Evolutionary conservation across 2,113 vertebrate genomes (phyloP).

Genomic region (Enhydra lutris): DNA sequence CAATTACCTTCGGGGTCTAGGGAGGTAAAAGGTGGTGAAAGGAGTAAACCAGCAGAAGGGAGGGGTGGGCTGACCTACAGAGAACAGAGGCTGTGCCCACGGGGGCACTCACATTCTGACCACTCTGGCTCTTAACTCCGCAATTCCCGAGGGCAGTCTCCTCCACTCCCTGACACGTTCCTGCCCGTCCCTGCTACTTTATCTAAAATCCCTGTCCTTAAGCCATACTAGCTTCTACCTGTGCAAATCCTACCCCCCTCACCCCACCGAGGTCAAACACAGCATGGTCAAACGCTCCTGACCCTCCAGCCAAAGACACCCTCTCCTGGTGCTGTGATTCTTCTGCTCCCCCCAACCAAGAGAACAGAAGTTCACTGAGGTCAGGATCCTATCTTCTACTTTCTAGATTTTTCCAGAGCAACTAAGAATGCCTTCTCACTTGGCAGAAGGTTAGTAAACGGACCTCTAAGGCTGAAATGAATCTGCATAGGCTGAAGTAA

Average conservation of each 20-base stretch:
- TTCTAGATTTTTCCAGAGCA: not conserved
- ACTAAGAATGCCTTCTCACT: not conserved
- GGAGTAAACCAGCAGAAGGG: not conserved
- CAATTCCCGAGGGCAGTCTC: not conserved
- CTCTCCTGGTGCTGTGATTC: not conserved
- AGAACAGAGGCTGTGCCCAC: accelerated
- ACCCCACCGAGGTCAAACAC: accelerated
- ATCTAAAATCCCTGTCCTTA: not conserved
- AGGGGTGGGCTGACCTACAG: accelerated
- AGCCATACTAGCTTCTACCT: not conserved
- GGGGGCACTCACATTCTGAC: accelerated
- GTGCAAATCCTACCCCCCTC: no score
- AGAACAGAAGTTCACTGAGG: not conserved
- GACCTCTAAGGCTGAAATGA: not conserved
- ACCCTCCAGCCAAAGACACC: not conserved
- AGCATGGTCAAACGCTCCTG: accelerated
- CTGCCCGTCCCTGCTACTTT: no score
- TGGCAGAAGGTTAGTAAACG: not conserved
- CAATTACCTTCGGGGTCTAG: not conserved
- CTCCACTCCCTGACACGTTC: accelerated
- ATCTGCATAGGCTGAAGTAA: not conserved
- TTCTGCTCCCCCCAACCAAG: not conserved
- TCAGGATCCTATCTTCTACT: not conserved
- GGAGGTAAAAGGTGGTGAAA: not conserved
- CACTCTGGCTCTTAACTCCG: accelerated